Percentiles rank a stretch among this genome's conserved stretches.
These are phyloP conservation scores for Coregonus ussuriensis DNA, from an alignment of 2,797 vertebrate species.

Conservation along the genomic window DNA sequence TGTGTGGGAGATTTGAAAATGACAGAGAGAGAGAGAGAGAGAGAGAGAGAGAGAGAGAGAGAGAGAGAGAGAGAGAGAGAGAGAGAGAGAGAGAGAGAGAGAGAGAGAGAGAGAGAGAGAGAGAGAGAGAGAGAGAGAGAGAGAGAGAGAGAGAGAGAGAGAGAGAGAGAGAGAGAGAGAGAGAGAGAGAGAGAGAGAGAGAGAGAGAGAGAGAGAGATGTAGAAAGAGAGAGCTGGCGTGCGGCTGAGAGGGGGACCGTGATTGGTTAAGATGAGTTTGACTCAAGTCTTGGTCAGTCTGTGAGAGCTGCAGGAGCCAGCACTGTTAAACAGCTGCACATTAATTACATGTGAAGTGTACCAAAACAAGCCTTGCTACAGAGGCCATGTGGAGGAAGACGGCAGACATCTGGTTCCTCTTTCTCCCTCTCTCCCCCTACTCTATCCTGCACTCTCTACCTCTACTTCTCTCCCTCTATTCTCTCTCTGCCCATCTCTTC, in stretches of 20 bases:
- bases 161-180: neutral
- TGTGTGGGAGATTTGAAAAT: neutral
- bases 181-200: too few relatives aligned
- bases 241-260: slow-evolving; percentile 15
- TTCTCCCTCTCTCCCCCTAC: slow-evolving; percentile 11
- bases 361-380: slow-evolving; percentile 83
- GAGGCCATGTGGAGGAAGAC: slow-evolving; percentile 58
- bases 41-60: neutral
- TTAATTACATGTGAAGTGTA: slow-evolving; percentile 81
- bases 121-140: neutral
- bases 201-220: neutral
- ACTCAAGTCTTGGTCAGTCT: slow-evolving; percentile 45
- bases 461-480: slow-evolving; percentile 16
- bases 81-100: too few relatives aligned
- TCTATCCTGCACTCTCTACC: too few relatives aligned
- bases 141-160: too few relatives aligned
- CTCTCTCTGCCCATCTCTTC: slow-evolving; percentile 14
- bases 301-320: slow-evolving; percentile 71
- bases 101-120: neutral
- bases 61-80: too few relatives aligned
- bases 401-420: slow-evolving; percentile 64
- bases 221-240: neutral
- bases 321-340: slow-evolving; percentile 85
- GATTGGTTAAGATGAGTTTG: slow-evolving; percentile 22
- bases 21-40: neutral